A percentile compares a stretch with the other conserved stretches of the same genome.
These are phyloP conservation scores for Periophthalmus modestus DNA, from an alignment of 2,113 vertebrate genomes.

Conservation along the genomic window DNA sequence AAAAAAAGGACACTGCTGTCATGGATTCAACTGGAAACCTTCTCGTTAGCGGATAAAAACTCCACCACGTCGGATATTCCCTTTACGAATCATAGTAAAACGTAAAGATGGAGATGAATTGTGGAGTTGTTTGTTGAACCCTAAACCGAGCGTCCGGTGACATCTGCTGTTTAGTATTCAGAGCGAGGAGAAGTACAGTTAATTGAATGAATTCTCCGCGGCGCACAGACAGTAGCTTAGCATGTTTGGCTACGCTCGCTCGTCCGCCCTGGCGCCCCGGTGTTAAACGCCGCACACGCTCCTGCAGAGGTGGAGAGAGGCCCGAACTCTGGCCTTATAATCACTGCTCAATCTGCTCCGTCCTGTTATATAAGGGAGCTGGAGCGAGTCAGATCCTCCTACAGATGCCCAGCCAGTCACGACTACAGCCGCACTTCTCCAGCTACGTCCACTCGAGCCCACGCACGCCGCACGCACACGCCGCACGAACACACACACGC, in stretches of 20 bases:
- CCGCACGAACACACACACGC: conserved; percentile 16
- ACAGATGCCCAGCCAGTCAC: conserved; percentile 81
- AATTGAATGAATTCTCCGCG: not conserved
- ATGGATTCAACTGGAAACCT: not conserved
- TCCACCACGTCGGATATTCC: not conserved
- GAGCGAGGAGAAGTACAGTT: not conserved
- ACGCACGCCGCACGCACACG: conserved; percentile 46
- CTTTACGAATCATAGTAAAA: not conserved
- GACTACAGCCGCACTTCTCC: conserved; percentile 72
- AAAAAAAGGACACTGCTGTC: too few species aligned
- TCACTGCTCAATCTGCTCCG: conserved; percentile 57
- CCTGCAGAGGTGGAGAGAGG: conserved; percentile 73
- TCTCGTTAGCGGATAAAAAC: not conserved
- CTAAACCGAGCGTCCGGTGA: not conserved
- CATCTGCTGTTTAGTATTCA: conserved; percentile 10
- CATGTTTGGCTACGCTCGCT: conserved; percentile 8
- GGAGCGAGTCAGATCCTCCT: conserved; percentile 79
- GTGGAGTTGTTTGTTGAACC: not conserved
- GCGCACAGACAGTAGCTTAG: conserved; percentile 17
- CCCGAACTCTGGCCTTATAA: conserved; percentile 71
- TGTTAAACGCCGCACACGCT: conserved; percentile 19
- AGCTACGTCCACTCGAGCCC: conserved; percentile 45
- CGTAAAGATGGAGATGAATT: not conserved
- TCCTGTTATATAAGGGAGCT: conserved; percentile 75
- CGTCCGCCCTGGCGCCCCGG: not conserved